Evolutionary conservation across 64 coral and sea anemone genomes (phyloP), one percentile per base, ranked within the genome.

Genomic region (Actinia equina): DNA sequence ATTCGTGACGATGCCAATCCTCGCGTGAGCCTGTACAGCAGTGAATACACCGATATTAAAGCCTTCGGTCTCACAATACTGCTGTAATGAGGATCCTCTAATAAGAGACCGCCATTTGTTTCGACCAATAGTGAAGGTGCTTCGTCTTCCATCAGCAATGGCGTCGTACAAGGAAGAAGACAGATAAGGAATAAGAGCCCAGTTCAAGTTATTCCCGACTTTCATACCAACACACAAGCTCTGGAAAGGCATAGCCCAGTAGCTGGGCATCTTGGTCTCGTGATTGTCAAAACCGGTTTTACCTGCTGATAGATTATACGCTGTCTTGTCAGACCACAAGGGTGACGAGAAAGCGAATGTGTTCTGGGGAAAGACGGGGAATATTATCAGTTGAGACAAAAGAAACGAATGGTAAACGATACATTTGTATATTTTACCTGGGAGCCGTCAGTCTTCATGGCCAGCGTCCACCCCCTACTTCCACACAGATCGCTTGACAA

Each of bases 231-330:
- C 46, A 49, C 46, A 49, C 46, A 49, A 49, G 7, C 46, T 49
- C 46, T 49, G 46, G 46, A 49, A 49, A 49, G 46, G 46, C 46
- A 49, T 49, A 43, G 57, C 82, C 93, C 93, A 94, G 82, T 91
- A 94, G 71, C 88, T 91, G 10, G 89, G 86, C 17, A 91, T 14
- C 27, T 94, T 94, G 53, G 93, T 91, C 26, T 94, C 89, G 63
- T 91, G 62, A 53, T 80, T 49, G 46, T 49, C 46, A 49, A 49
- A 49, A 49, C 46, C 46, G 46, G 46, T 91, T 53, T 54, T 61
- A 20, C 93, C 89, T 22, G 51, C 89, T 37, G 30, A 64, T 11
- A 59, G 79, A 26, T 87, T 82, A 89, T 37, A 37, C 30, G 89
- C 20, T 22, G 52, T 45, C 71, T 85, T 91, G 80, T 94, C 77